Evolutionary conservation across 1,140 invertebrate genomes (phyloP).

Genomic region (Anastrepha obliqua): DNA sequence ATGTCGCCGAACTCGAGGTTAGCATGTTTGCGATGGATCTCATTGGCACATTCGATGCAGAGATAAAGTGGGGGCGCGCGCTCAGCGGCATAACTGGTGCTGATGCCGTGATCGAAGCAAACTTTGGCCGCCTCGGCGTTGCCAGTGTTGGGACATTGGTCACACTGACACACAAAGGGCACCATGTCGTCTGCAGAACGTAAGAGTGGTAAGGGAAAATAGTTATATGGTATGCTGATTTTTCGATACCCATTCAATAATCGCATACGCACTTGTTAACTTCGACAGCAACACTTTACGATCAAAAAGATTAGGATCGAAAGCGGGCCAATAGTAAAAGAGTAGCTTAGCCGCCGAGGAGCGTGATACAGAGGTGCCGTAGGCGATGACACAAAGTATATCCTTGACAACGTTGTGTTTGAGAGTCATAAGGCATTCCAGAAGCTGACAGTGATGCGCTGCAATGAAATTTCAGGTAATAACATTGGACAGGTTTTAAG

Average conservation of each 20-base stretch:
- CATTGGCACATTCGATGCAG: constrained; percentile 97
- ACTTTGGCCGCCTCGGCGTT: constrained; percentile 93
- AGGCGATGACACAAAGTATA: constrained; percentile 95
- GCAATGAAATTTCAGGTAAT: constrained; percentile 58
- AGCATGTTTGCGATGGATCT: constrained; percentile 87
- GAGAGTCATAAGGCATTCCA: constrained; percentile 95
- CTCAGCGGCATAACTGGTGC: constrained; percentile 87
- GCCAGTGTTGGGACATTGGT: constrained; percentile 88
- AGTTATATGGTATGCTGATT: not conserved
- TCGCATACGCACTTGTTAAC: constrained; percentile 84
- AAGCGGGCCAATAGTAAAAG: constrained; percentile 99
- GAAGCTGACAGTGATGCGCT: constrained; percentile 95
- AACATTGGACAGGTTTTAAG: too few relatives aligned
- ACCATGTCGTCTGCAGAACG: constrained; percentile 79
- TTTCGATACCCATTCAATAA: not conserved
- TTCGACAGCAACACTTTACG: constrained; percentile 91
- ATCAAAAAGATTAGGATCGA: constrained; percentile 95
- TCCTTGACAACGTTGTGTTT: constrained; percentile 94
- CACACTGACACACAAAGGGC: constrained; percentile 89
- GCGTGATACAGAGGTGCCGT: constrained; percentile 93
- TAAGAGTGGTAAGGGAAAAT: not conserved
- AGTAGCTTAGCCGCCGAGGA: constrained; percentile 96
- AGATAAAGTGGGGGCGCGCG: constrained; percentile 95
- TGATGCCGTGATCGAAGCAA: constrained; percentile 90
- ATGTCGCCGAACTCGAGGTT: constrained; percentile 93